A percentile compares a stretch with the other conserved stretches of the same genome.
Evolutionary conservation across 2,888 invertebrate genomes (phyloP).

Genomic region (Cephus runcator): DNA sequence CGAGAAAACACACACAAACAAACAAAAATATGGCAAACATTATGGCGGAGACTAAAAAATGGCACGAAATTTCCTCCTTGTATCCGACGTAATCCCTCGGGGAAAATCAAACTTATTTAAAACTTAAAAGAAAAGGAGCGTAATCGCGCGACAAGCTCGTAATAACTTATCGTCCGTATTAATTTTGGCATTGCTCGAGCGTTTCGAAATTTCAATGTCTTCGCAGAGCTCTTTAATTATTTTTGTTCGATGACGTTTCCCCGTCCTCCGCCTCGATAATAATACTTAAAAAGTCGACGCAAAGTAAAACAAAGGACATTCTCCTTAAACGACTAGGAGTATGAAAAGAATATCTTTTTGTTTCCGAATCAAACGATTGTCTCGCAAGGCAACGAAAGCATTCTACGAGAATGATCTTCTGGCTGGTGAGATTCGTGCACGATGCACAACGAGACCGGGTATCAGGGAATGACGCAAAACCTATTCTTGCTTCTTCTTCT

Average conservation of each 20-base stretch:
- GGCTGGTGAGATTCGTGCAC: not conserved
- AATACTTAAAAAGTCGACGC: not conserved
- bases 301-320: not conserved
- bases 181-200: not conserved
- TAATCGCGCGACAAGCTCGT: not conserved
- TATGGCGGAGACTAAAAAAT: constrained; percentile 41
- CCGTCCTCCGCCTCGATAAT: not conserved
- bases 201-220: not conserved
- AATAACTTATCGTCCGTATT: not conserved
- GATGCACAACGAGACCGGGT: not conserved
- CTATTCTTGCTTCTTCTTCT: not conserved
- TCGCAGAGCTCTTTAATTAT: not conserved
- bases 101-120: not conserved
- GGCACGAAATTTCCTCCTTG: constrained; percentile 28
- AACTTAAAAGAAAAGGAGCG: not conserved
- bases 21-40: constrained; percentile 41
- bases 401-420: not conserved
- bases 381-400: not conserved
- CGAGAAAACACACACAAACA: constrained; percentile 18
- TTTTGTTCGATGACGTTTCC: not conserved
- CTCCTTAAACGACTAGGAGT: not conserved
- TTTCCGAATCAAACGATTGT: not conserved
- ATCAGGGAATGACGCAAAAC: not conserved
- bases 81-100: not conserved
- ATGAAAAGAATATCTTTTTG: not conserved